phyloP scores from a whole-genome alignment of 2,113 vertebrate species.

The Perca schrenkii region DNA sequence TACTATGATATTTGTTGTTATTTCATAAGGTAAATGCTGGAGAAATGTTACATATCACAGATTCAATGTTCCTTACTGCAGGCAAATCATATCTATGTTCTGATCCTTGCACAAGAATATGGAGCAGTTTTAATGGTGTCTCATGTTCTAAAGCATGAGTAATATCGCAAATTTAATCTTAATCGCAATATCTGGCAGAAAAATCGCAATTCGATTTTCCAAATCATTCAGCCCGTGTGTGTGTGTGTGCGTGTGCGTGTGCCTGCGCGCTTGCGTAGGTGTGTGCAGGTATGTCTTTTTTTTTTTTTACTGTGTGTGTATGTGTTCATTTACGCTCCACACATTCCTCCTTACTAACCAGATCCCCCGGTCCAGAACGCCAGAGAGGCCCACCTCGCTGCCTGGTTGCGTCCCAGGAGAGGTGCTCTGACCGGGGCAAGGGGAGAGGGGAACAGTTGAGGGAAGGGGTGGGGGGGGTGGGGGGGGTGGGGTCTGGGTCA shows the following conservation, averaged over 20 bases:
- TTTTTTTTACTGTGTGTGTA: slow-evolving; percentile 28
- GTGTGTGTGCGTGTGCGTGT: not conserved
- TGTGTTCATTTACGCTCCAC: slow-evolving; percentile 53
- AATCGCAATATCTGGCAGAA: too few relatives aligned
- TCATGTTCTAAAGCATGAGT: too few relatives aligned
- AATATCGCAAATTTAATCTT: too few relatives aligned
- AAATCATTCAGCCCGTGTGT: not conserved
- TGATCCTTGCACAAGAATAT: too few relatives aligned
- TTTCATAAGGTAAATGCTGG: too few relatives aligned
- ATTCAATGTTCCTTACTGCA: too few relatives aligned
- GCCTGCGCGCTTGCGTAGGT: not conserved
- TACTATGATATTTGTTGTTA: too few relatives aligned
- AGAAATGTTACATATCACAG: too few relatives aligned
- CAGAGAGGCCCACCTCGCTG: slow-evolving; percentile 66
- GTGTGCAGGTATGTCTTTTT: slow-evolving; percentile 43
- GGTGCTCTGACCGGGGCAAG: slow-evolving; percentile 68
- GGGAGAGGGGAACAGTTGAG: slow-evolving; percentile 14
- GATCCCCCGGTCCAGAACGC: slow-evolving; percentile 57
- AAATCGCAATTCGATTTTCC: too few relatives aligned
- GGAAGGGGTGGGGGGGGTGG: not conserved
- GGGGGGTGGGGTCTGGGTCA: not conserved
- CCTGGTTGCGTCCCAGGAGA: slow-evolving; percentile 68
- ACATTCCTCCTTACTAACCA: slow-evolving; percentile 67
- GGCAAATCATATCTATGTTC: too few relatives aligned
- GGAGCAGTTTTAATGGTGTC: too few relatives aligned